Evolutionary conservation across 2,797 vertebrate species (phyloP), one percentile per base, ranked within the genome.

Genomic region (Remorina albescens): DNA sequence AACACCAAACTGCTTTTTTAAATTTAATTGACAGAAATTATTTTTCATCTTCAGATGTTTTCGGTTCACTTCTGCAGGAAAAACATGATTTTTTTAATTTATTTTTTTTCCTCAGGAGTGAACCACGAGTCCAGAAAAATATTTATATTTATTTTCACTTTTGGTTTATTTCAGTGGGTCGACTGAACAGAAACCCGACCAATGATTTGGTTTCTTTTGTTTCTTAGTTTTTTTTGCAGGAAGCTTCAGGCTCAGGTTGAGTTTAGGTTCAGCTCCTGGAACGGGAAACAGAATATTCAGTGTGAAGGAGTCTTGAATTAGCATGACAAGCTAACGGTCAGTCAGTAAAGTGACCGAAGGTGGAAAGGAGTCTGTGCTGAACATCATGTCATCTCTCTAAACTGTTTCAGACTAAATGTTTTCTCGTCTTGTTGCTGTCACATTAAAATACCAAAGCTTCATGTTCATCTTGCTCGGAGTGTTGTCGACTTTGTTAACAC

Each of bases 371-470:
- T 58, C 50, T 67, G 55, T 55, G 13, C 58, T 71, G 26, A 62
- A 57, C 67, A 51, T 41, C 37, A 21, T 57, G 67, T 73, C 19
- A 39, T 59, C 58, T 75, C 81, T 68, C 58, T 59, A 44, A 84
- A 42, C 15, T 84, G 65, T 76, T 69, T 44, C 26, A 61, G 61
- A 23, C 6, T 19, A 57, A 76, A 58, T 76, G 74, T 77, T 55
- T 77, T 60, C 18, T 77, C 37, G 0, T 78, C 37, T 15, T 75
- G 73, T 61, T 75, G 56, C 71, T 75, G 69, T 88, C 74, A 75
- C 61, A 90, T 88, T 86, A 90, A 90, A 88, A 88, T 54, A 55
- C 56, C 34, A 69, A 83, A 53, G 58, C 77, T 84, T 75, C 63
- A 60, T 50, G 23, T 78, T 76, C 25, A 76, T 67, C 66, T 55